These are phyloP conservation scores for Drosophila ogumai DNA, from an alignment of 1,140 invertebrate genomes.

Conservation along the genomic window DNA sequence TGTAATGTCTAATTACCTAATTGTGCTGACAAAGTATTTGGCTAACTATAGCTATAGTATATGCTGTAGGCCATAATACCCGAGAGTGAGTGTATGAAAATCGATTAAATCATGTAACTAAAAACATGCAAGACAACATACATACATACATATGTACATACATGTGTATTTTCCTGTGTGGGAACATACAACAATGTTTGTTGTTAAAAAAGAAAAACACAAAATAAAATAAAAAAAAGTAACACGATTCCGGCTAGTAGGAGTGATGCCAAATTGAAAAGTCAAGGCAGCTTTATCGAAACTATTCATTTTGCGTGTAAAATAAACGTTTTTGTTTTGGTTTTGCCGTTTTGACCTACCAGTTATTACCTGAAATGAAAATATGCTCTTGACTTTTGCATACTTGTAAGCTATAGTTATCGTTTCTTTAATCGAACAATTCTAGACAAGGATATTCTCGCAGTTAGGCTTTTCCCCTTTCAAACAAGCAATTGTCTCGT, in stretches of 20 bases:
- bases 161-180: constrained; percentile 16
- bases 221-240: neutral
- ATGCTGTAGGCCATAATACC: constrained; percentile 10
- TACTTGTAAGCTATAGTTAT: constrained; percentile 18
- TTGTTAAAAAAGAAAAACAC: neutral
- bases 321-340: constrained; percentile 9
- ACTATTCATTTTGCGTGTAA: constrained; percentile 2
- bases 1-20: constrained; percentile 28
- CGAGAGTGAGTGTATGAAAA: constrained; percentile 35
- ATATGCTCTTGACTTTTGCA: constrained; percentile 19
- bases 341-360: constrained; percentile 4
- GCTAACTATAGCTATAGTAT: neutral
- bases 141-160: neutral
- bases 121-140: constrained; percentile 33
- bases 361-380: constrained; percentile 1
- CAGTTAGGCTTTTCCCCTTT: constrained; percentile 8
- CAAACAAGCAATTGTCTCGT: neutral
- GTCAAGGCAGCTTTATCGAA: neutral
- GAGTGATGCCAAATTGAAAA: neutral
- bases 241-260: neutral
- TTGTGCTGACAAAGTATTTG: constrained; percentile 11
- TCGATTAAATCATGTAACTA: constrained; percentile 45
- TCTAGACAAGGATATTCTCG: constrained; percentile 2
- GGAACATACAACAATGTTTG: neutral
- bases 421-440: constrained; percentile 1